Evolutionary conservation across 2,797 vertebrate genomes (phyloP).

Genomic region (Macroramphosus scolopax): DNA sequence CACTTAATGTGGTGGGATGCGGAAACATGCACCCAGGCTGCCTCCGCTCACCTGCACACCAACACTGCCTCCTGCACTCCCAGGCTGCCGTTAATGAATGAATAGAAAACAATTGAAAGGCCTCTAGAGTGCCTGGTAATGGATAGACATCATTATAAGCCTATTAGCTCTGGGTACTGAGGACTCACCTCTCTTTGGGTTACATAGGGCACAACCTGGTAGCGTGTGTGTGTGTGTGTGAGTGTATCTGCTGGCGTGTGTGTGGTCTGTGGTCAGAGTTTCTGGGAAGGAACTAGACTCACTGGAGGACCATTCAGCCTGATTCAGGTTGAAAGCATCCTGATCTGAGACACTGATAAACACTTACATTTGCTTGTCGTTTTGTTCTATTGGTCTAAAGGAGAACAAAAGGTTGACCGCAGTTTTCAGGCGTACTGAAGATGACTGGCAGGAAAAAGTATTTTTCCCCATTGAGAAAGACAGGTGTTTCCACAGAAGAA

Average conservation of each 20-base stretch:
- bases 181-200: conserved; percentile 63
- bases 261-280: conserved; percentile 59
- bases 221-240: conserved; percentile 16
- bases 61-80: conserved; percentile 30
- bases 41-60: conserved; percentile 13
- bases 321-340: conserved; percentile 29
- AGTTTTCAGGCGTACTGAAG: neutral
- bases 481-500: conserved; percentile 14
- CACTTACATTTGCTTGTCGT: conserved; percentile 6
- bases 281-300: conserved; percentile 31
- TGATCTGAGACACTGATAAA: conserved; percentile 41
- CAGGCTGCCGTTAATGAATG: conserved; percentile 69
- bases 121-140: conserved; percentile 68
- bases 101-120: conserved; percentile 78
- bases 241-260: conserved; percentile 31
- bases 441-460: too few relatives aligned
- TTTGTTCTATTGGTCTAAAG: conserved; percentile 5
- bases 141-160: conserved; percentile 79
- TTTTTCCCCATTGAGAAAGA: conserved; percentile 1
- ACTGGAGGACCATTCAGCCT: conserved; percentile 18
- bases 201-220: conserved; percentile 35
- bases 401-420: conserved; percentile 23
- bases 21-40: conserved; percentile 16
- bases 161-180: conserved; percentile 68
- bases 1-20: conserved; percentile 42